A percentile compares a stretch with the other conserved stretches of the same genome.
Conservation (phyloP, 1,140 invertebrate genomes). For the Drosophila kurseongensis region DNA sequence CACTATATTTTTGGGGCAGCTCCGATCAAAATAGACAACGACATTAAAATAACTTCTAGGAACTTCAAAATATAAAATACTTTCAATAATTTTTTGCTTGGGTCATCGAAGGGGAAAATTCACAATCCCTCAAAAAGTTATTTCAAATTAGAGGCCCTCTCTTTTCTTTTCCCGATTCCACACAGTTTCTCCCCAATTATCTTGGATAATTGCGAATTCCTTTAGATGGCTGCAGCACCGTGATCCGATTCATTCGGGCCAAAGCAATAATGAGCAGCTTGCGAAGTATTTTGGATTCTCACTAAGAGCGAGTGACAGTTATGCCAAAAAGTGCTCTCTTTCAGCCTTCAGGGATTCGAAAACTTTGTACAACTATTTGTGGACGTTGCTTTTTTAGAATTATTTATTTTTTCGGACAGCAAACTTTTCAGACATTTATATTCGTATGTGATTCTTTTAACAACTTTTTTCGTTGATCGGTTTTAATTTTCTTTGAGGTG, state of each 20-base stretch:
- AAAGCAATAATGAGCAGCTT: constrained; percentile 71
- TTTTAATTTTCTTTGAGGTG: constrained; percentile 62
- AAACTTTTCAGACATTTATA: constrained; percentile 19
- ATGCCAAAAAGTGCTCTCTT: constrained; percentile 31
- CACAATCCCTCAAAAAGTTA: not conserved
- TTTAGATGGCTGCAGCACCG: constrained; percentile 16
- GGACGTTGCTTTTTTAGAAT: constrained; percentile 55
- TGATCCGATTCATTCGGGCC: constrained; percentile 23
- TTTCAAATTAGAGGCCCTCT: constrained; percentile 5
- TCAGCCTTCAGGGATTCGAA: constrained; percentile 12
- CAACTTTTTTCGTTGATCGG: constrained; percentile 5
- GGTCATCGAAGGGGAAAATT: too few species aligned
- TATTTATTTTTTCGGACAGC: constrained; percentile 23
- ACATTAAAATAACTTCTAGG: too few species aligned
- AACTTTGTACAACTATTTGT: constrained; percentile 66
- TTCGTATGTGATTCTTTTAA: constrained; percentile 32
- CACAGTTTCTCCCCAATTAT: constrained; percentile 49
- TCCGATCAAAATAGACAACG: too few species aligned
- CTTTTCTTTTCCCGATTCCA: not conserved
- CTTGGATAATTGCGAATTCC: constrained; percentile 69
- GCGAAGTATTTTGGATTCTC: constrained; percentile 68
- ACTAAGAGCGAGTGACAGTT: constrained; percentile 51
- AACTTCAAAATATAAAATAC: too few species aligned
- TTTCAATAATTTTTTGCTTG: too few species aligned
- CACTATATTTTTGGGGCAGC: too few species aligned